These are phyloP conservation scores for Columba janthina DNA, from an alignment of 2,113 vertebrate genomes.

Conservation along the genomic window DNA sequence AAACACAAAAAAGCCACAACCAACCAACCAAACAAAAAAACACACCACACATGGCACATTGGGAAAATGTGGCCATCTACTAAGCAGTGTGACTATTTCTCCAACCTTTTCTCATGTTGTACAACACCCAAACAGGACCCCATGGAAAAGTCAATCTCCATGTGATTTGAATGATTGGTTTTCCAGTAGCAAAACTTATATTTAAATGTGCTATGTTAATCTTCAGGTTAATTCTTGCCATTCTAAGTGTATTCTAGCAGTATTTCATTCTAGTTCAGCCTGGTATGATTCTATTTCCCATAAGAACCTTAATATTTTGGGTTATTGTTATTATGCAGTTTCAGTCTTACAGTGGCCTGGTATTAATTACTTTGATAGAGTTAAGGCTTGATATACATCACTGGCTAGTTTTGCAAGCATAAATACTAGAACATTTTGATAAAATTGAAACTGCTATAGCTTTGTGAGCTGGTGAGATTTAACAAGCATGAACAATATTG, in stretches of 20 bases:
- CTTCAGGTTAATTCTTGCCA: conserved; percentile 45
- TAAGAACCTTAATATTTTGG: conserved; percentile 39
- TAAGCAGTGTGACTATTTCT: neutral
- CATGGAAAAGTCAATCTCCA: neutral
- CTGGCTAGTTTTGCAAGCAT: conserved; percentile 47
- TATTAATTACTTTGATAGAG: conserved; percentile 70
- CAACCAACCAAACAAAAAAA: neutral
- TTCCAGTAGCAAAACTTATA: neutral
- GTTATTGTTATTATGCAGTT: conserved; percentile 6
- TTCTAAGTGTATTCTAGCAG: conserved; percentile 6
- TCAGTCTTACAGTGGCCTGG: neutral
- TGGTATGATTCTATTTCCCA: neutral
- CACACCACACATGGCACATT: too few species aligned
- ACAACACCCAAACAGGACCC: neutral
- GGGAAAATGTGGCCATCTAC: neutral
- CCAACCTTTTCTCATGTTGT: neutral
- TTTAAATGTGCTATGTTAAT: conserved; percentile 31
- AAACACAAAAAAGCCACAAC: too few species aligned
- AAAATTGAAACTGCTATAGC: conserved; percentile 64
- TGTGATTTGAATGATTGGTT: neutral
- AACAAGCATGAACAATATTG: conserved; percentile 10
- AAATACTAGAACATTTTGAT: conserved; percentile 46
- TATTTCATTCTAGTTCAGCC: neutral
- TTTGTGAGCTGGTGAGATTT: conserved; percentile 52
- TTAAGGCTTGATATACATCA: conserved; percentile 61